Percentiles rank a stretch among this genome's conserved stretches.
Evolutionary conservation across 2,888 invertebrate genomes (phyloP).

Genomic region (Marasmarcha lunaedactyla): DNA sequence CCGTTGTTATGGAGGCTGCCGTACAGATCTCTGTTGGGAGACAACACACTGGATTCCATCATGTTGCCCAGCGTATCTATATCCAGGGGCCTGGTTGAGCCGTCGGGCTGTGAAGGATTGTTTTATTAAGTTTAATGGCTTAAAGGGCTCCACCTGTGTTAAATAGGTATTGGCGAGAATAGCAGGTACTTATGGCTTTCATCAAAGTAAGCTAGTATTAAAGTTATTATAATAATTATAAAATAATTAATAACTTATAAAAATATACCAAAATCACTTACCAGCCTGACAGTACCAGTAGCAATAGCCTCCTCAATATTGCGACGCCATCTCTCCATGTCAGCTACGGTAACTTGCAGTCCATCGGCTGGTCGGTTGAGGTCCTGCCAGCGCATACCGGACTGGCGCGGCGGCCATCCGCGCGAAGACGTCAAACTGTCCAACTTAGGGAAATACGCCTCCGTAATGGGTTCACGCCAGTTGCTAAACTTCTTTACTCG

Average conservation of each 20-base stretch:
- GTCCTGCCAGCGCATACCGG: slow-evolving; percentile 71
- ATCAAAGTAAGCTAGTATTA: background rate
- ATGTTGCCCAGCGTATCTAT: slow-evolving; percentile 81
- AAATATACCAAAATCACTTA: slow-evolving; percentile 30
- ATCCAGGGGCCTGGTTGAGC: slow-evolving; percentile 56
- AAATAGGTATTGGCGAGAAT: too few relatives aligned
- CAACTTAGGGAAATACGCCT: slow-evolving; percentile 87
- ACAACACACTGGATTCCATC: slow-evolving; percentile 75
- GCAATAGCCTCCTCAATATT: slow-evolving; percentile 81
- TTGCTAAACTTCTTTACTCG: slow-evolving; percentile 75
- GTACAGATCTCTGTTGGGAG: slow-evolving; percentile 73
- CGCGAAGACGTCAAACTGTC: slow-evolving; percentile 78
- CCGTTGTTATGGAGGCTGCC: slow-evolving; percentile 82
- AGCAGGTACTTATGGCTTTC: too few relatives aligned
- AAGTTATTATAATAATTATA: background rate
- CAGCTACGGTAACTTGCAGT: slow-evolving; percentile 70
- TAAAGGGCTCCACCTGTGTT: background rate
- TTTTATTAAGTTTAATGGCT: too few relatives aligned
- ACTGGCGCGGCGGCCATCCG: slow-evolving; percentile 78
- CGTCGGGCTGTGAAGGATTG: slow-evolving; percentile 47
- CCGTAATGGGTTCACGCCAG: slow-evolving; percentile 76
- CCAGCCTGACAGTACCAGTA: slow-evolving; percentile 72
- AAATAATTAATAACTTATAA: background rate
- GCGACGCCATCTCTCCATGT: slow-evolving; percentile 81
- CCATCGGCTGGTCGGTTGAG: slow-evolving; percentile 75